phyloP scores from a whole-genome alignment of 2,113 vertebrate species.

The Epinephelus cyanopodus region DNA sequence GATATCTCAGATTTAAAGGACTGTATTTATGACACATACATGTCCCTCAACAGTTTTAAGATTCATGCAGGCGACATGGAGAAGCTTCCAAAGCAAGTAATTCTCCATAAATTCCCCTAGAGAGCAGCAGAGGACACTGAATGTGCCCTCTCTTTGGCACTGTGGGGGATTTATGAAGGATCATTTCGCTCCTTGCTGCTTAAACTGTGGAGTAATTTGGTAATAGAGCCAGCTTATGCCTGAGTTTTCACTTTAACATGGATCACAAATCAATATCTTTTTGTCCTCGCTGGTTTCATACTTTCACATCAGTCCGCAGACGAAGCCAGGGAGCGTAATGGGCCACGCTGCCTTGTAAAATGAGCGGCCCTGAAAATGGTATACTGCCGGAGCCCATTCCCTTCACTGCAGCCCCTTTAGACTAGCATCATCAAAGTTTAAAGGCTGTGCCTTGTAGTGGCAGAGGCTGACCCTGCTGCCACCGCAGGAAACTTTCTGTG shows the following conservation, averaged over 20 bases:
- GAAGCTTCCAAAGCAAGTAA: not conserved
- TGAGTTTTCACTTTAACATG: conserved; percentile 19
- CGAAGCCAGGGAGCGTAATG: not conserved
- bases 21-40: not conserved
- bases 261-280: conserved; percentile 43
- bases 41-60: not conserved
- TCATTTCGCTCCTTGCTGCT: not conserved
- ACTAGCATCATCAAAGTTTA: conserved; percentile 53
- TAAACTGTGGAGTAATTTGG: not conserved
- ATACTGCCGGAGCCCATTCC: conserved; percentile 6
- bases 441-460: conserved; percentile 24
- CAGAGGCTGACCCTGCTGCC: conserved; percentile 21
- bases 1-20: too few species aligned
- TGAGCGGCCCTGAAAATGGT: conserved; percentile 48
- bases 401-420: conserved; percentile 21
- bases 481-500: not conserved
- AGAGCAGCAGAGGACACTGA: conserved; percentile 70
- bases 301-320: conserved; percentile 17
- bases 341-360: conserved; percentile 31
- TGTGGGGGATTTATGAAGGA: not conserved
- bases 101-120: conserved; percentile 48
- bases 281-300: conserved; percentile 26
- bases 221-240: conserved; percentile 13
- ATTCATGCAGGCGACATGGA: not conserved
- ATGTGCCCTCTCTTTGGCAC: not conserved